These are phyloP conservation scores for Leptobrachium ailaonicum DNA, from an alignment of 2,113 vertebrate genomes.

Conservation along the genomic window DNA sequence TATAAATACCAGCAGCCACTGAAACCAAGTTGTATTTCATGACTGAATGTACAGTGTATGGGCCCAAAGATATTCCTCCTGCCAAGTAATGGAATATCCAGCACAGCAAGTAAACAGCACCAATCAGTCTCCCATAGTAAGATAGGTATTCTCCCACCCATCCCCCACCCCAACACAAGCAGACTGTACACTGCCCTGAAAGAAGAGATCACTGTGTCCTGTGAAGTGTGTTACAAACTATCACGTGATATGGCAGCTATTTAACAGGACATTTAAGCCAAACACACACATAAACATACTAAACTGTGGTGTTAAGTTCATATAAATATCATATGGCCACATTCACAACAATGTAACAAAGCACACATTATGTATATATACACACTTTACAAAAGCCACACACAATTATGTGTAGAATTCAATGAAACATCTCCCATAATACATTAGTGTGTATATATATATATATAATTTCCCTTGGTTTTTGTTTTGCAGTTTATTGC, in stretches of 20 bases:
- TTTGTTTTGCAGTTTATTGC: too few relatives aligned
- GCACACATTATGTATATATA: too few relatives aligned
- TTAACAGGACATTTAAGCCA: too few relatives aligned
- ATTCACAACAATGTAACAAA: too few relatives aligned
- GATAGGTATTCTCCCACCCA: neutral
- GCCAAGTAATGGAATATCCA: neutral
- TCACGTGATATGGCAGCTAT: neutral
- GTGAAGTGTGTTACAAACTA: neutral
- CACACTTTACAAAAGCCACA: too few relatives aligned
- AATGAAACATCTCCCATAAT: too few relatives aligned
- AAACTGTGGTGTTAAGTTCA: too few relatives aligned
- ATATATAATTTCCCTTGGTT: too few relatives aligned
- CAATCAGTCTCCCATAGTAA: neutral
- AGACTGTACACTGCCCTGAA: conserved; percentile 2
- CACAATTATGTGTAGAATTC: too few relatives aligned
- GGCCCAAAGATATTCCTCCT: neutral
- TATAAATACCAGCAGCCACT: neutral
- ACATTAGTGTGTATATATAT: too few relatives aligned
- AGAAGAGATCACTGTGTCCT: conserved; percentile 1
- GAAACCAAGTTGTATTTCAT: neutral
- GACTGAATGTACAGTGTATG: neutral
- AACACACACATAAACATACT: too few relatives aligned
- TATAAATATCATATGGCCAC: too few relatives aligned
- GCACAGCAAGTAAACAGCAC: neutral
- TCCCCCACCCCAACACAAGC: conserved; percentile 3